A percentile compares a stretch with the other conserved stretches of the same genome.
These are phyloP conservation scores for Cossypha heuglini DNA, from an alignment of 2,797 vertebrate species.

Conservation along the genomic window DNA sequence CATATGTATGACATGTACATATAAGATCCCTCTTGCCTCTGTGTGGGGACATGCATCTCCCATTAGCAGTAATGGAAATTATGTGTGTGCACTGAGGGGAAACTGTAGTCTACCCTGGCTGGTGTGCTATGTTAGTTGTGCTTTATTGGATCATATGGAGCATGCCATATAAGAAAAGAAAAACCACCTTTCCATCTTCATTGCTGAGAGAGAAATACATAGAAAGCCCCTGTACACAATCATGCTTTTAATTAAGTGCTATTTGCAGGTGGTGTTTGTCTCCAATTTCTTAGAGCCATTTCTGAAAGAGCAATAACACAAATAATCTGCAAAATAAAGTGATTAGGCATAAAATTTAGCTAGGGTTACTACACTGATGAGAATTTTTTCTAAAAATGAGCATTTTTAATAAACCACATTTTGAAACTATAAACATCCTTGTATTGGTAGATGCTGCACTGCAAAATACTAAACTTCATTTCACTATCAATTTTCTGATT, in stretches of 20 bases:
- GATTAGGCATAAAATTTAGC: conserved; percentile 48
- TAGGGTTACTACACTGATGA: conserved; percentile 21
- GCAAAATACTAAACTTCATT: conserved; percentile 61
- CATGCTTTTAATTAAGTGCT: conserved; percentile 51
- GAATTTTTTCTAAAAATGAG: background rate
- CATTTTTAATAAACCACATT: conserved; percentile 53
- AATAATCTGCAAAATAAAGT: conserved; percentile 45
- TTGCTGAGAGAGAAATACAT: conserved; percentile 22
- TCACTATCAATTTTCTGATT: conserved; percentile 71
- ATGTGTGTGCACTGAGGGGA: conserved; percentile 55
- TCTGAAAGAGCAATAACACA: conserved; percentile 19
- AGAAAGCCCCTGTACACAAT: conserved; percentile 10
- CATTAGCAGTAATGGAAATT: conserved; percentile 65
- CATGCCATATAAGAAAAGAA: conserved; percentile 13
- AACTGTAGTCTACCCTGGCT: conserved; percentile 20
- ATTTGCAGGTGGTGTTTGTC: conserved; percentile 36
- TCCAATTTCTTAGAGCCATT: background rate
- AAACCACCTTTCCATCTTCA: background rate
- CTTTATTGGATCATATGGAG: conserved; percentile 48
- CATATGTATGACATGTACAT: conserved; percentile 56
- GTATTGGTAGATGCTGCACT: background rate
- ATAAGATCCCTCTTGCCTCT: conserved; percentile 28
- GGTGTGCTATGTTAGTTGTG: conserved; percentile 16
- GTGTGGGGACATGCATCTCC: conserved; percentile 36
- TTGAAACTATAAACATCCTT: conserved; percentile 32